These are phyloP conservation scores for Ormyrus rosae DNA, from an alignment of 2,888 invertebrate species.

Conservation along the genomic window DNA sequence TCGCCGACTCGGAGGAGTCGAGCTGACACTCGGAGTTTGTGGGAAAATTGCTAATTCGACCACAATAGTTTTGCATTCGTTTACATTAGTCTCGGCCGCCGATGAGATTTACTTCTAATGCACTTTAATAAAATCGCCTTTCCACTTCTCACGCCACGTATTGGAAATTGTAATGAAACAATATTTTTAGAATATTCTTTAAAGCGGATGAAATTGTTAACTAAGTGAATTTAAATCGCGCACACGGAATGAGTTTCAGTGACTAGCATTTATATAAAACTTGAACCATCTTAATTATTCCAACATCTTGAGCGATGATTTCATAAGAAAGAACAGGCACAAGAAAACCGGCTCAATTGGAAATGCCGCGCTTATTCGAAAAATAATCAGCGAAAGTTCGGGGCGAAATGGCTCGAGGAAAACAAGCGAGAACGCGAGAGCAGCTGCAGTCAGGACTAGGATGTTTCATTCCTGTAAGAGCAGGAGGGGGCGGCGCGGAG, in stretches of 20 bases:
- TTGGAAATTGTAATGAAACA: conserved; percentile 12
- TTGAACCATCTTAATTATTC: too few species aligned
- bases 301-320: too few species aligned
- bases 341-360: too few species aligned
- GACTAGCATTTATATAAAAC: too few species aligned
- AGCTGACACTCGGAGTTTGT: not conserved
- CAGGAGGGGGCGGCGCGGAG: not conserved
- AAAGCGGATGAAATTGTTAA: not conserved
- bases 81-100: not conserved
- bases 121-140: not conserved
- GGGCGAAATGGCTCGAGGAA: not conserved
- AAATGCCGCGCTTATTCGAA: too few species aligned
- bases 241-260: not conserved
- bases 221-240: not conserved
- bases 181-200: not conserved
- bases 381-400: not conserved
- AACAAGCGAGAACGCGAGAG: not conserved
- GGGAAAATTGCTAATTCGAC: not conserved
- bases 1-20: too few species aligned
- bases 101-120: not conserved
- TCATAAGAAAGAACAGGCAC: too few species aligned
- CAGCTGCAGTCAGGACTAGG: not conserved
- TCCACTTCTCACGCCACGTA: conserved; percentile 14
- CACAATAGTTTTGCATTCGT: not conserved
- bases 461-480: not conserved